Conservation (phyloP, 2,797 vertebrate species). For the Crocidura indochinensis region DNA sequence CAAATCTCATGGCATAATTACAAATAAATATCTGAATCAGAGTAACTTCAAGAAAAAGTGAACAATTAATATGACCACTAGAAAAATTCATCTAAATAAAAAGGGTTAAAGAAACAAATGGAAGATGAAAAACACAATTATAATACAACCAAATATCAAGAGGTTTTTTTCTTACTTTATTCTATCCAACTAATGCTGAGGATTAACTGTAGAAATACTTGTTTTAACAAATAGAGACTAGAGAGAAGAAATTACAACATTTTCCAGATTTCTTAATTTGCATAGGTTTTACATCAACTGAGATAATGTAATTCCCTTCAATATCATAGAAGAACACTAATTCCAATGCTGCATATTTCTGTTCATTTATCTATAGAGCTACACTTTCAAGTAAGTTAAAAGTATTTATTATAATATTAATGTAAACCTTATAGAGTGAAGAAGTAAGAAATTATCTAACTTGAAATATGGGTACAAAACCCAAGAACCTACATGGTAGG, state of each 20-base stretch:
- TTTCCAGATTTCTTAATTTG: background rate
- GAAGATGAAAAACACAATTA: too few species aligned
- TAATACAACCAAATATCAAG: too few species aligned
- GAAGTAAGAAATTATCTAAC: background rate
- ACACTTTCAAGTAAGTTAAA: background rate
- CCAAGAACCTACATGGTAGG: background rate
- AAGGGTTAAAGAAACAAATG: too few species aligned
- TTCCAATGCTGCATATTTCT: too few species aligned
- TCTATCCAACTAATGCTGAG: conserved; percentile 2
- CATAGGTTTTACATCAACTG: background rate
- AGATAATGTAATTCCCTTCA: background rate
- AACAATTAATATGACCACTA: too few species aligned
- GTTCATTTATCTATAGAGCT: too few species aligned
- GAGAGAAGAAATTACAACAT: too few species aligned
- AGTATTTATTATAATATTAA: background rate
- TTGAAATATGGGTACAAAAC: background rate
- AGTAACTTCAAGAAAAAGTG: too few species aligned
- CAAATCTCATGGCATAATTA: too few species aligned
- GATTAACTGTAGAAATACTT: background rate
- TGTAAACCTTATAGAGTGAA: background rate
- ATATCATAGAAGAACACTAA: background rate
- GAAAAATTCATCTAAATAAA: too few species aligned
- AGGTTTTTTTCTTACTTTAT: too few species aligned
- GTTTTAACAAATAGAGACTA: background rate
- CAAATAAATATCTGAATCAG: too few species aligned